Conservation (phyloP, 2,113 vertebrate genomes). For the Antennarius striatus region DNA sequence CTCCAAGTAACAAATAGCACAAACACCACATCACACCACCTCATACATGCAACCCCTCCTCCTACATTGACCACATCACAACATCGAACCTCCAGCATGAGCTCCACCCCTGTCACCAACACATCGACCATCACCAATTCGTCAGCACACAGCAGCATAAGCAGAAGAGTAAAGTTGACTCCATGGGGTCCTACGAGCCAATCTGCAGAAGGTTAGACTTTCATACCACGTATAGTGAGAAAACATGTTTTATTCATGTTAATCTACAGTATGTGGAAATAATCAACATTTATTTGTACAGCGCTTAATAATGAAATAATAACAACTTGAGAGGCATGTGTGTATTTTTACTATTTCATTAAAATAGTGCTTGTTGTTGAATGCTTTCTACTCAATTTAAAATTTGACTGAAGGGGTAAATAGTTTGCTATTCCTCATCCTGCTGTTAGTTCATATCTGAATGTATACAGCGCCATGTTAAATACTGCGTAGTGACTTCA, state of each 20-base stretch:
- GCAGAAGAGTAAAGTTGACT: conserved; percentile 55
- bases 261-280: no score
- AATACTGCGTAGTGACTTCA: conserved; percentile 70
- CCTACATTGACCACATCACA: conserved; percentile 64
- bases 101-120: conserved; percentile 19
- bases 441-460: conserved; percentile 56
- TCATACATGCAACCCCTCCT: conserved; percentile 68
- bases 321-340: no score
- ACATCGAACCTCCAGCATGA: conserved; percentile 56
- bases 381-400: conserved; percentile 8
- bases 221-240: neutral
- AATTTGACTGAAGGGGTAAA: conserved; percentile 47
- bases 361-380: conserved; percentile 31
- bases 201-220: conserved; percentile 80
- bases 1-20: conserved; percentile 67
- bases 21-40: conserved; percentile 41
- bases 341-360: neutral
- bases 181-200: conserved; percentile 80
- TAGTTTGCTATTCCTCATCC: conserved; percentile 70
- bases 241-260: neutral
- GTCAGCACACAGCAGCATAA: conserved; percentile 68
- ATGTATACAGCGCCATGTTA: conserved; percentile 68
- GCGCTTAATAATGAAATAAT: no score
- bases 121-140: conserved; percentile 8
- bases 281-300: no score